Base-by-base conservation (phyloP, 1,140 invertebrate species). In the Varroa destructor region DNA sequence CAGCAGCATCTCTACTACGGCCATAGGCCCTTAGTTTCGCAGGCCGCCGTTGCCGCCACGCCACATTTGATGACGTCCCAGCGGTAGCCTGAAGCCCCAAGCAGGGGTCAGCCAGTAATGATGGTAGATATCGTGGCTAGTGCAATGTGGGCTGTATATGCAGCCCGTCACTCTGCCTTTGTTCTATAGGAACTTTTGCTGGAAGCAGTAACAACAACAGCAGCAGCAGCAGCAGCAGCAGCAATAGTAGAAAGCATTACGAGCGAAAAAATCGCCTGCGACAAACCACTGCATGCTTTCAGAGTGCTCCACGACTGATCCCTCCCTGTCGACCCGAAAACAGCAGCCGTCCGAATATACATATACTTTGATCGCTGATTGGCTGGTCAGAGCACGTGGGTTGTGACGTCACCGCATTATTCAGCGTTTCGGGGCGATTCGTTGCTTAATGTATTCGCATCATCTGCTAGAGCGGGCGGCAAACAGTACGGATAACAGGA, bases 391-490 rank as follows among this genome's bases (percentile, higher is more conserved):
- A 67, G 61, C 61, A 67, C 61, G 61, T 67, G 61, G 61, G 61
- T 25, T 46, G 40, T 67, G 61, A 67, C 61, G 61, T 67, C 61
- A 67, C 61, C 40, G 8, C 61, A 67, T 67, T 67, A 67, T 67
- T 67, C 61, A 67, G 61, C 61, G 40, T 10, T 67, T 67, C 61
- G 61, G 61, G 37, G 40, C 61, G 61, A 67, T 67, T 40, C 61
- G 61, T 67, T 67, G 61, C 61, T 67, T 67, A 67, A 67, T 67
- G 61, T 67, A 67, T 67, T 67, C 61, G 40, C 40, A 46, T 67
- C 61, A 37, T 67, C 61, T 67, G 61, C 61, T 67, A 67, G 40
- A 8, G 4, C 12, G 61, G 61, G 61, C 61, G 61, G 46, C 46
- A 51, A 51, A 51, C 46, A 51, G 8, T 51, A 8, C 4, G 4